Evolutionary conservation across 1,140 invertebrate genomes (phyloP), one percentile per base, ranked within the genome.

Genomic region (Leptonema lineaticorne): DNA sequence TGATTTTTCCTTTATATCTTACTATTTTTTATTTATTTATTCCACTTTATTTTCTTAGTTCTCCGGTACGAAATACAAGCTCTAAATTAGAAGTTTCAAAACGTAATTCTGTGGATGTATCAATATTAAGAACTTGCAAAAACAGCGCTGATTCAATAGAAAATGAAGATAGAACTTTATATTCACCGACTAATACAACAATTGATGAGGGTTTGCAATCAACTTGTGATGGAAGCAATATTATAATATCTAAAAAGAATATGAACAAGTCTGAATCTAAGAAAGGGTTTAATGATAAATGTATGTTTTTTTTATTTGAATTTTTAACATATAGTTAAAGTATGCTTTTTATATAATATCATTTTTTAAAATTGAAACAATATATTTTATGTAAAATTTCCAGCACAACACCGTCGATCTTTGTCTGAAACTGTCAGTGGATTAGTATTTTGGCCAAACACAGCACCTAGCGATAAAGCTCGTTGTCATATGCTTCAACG

Each of bases 381-480:
- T 16, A 30, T 48, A 56, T 58, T 60, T 57, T 33, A 33, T 33
- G n/a, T n/a, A n/a, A 6, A 33, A 24, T 63, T 72, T 69, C 63
- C 78, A 84, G 86, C 84, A 63, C 77, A 79, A 41, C 86, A 90
- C 77, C 84, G 89, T 11, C 85, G 89, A 67, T 90, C 89, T 18
- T 79, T 89, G 20, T 90, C 89, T 20, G 89, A 90, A 80, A 86
- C 89, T 74, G 83, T 85, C 4, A 72, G 70, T 84, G 82, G 69
- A 73, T 77, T 86, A 70, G 83, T 84, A 65, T 77, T 84, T 53
- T 81, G 80, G 59, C 80, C 82, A 37, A 75, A 83, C 73, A 83
- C 79, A 3, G 81, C 86, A 30, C 87, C 87, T 3, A 90, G 88
- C 69, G 89, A 91, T 70, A 91, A 91, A 74, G 90, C 89, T 0